These are phyloP conservation scores for Rhinella marina DNA, from an alignment of 2,797 vertebrate genomes.

Conservation along the genomic window DNA sequence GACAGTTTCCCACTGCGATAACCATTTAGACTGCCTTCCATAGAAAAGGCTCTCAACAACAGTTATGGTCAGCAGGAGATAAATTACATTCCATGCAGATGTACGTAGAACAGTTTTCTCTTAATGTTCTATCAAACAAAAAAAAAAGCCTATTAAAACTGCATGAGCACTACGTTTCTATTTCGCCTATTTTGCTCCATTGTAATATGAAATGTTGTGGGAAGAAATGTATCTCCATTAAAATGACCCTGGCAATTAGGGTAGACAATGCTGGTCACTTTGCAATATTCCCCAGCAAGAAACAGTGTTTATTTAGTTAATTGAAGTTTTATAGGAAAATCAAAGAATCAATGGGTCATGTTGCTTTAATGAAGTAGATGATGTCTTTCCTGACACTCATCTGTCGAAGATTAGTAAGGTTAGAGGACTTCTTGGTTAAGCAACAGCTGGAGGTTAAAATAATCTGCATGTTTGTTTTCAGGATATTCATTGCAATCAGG, in stretches of 20 bases:
- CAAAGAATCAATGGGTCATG: neutral
- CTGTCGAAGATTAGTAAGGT: neutral
- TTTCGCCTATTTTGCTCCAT: constrained; percentile 16
- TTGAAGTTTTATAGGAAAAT: constrained; percentile 19
- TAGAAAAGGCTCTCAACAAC: constrained; percentile 59
- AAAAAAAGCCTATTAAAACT: neutral
- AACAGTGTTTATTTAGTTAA: constrained; percentile 7
- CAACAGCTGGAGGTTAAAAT: neutral
- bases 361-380: neutral
- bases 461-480: neutral
- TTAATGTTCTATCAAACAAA: constrained; percentile 46
- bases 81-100: constrained; percentile 64
- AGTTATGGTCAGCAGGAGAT: constrained; percentile 63
- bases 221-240: constrained; percentile 35
- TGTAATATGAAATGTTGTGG: constrained; percentile 22
- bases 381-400: neutral
- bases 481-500: neutral
- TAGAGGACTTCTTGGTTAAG: neutral
- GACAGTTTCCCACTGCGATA: constrained; percentile 61
- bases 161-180: constrained; percentile 16
- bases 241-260: constrained; percentile 15
- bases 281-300: constrained; percentile 2
- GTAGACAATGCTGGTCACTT: neutral
- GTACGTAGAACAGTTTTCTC: constrained; percentile 56
- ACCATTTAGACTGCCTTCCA: constrained; percentile 62